phyloP scores from a whole-genome alignment of 2,888 invertebrate species.

The Sisyra nigra region DNA sequence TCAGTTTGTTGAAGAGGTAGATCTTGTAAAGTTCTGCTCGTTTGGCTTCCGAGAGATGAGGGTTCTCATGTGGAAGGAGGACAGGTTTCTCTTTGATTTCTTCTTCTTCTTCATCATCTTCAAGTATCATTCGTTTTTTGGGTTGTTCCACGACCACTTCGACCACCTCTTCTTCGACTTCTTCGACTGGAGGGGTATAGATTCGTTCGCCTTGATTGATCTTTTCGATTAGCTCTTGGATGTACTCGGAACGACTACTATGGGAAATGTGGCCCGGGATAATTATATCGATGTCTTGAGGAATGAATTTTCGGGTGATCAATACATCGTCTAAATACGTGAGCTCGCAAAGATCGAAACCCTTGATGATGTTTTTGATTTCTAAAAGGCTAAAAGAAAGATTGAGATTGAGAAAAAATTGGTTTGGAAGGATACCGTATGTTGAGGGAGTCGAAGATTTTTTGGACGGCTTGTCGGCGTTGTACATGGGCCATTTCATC shows the following conservation, averaged over 20 bases:
- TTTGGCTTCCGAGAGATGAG: background rate
- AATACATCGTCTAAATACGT: background rate
- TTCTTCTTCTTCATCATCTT: background rate
- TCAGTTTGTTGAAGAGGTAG: background rate
- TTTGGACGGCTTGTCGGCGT: background rate
- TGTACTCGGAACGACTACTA: background rate
- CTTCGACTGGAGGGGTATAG: background rate
- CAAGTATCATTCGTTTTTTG: background rate
- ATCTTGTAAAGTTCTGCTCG: background rate
- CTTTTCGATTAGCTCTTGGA: conserved; percentile 1
- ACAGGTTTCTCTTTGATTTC: background rate
- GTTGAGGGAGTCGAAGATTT: background rate
- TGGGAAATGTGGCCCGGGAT: background rate
- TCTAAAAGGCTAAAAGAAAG: conserved; percentile 1
- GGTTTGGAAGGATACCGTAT: background rate
- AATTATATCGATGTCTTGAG: background rate
- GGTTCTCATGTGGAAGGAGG: background rate
- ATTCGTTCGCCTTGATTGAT: background rate
- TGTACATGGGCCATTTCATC: conserved; percentile 3
- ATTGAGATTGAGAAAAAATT: background rate
- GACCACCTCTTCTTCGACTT: background rate
- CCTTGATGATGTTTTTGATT: background rate
- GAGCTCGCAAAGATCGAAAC: background rate
- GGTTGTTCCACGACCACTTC: background rate
- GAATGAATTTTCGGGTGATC: conserved; percentile 1